Evolutionary conservation across 1,140 invertebrate species (phyloP), one percentile per base, ranked within the genome.

Genomic region (Berghia stephanieae): DNA sequence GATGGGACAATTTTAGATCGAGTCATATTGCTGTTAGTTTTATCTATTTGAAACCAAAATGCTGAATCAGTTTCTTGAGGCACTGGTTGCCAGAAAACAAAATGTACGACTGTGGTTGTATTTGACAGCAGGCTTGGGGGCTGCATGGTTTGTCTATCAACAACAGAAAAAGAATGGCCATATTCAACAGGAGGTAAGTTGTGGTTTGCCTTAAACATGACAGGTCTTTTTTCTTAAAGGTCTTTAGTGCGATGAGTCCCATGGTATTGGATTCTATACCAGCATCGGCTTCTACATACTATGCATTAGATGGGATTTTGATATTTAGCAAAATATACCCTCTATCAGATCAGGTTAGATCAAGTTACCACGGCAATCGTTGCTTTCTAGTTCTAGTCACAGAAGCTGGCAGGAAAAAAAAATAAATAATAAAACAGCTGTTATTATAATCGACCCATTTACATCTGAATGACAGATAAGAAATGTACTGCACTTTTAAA

Each of bases 91-190:
- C 13, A 40, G 13, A n/a, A 31, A 8, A 24, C 43, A 40, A 44
- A 36, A 44, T 63, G 34, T 75, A 6, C 72, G 52, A 2, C 40
- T 75, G 5, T 75, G 72, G 72, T 27, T 34, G 27, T n/a, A 43
- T 6, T 27, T 75, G 10, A 57, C 72, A 13, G 55, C 72, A 24
- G 55, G 72, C 3, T 6, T 44, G 40, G 55, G 72, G 16, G 55
- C 44, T 63, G 72, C 55, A n/a, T 75, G 55, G 52, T 43, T 75
- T 8, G 42, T 63, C 16, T 55, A 75, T 42, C 21, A 34, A n/a
- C 31, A 49, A 44, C 43, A 70, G n/a, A 8, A 44, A 16, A 44
- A 18, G 21, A 43, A 63, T 42, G 3, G 3, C 18, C 31, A 38
- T 6, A 36, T 2, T 2, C 31, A 63, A 18, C 36, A 3, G 21